Percentiles rank a stretch among this genome's conserved stretches.
phyloP scores from a whole-genome alignment of 2,113 vertebrate genomes.

The Sturnira hondurensis region DNA sequence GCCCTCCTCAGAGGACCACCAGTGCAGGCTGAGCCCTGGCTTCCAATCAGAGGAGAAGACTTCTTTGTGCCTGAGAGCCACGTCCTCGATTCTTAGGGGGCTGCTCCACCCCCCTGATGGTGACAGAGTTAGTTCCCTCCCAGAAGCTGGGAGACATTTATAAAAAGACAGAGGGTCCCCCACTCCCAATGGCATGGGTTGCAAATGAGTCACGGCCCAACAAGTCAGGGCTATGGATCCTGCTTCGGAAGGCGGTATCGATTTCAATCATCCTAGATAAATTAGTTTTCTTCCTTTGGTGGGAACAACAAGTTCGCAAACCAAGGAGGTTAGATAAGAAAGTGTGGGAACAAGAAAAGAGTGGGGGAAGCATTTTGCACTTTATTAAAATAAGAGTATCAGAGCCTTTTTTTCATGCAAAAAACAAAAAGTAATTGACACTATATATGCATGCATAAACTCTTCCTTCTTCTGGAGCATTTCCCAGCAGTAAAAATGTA shows the following conservation, averaged over 20 bases:
- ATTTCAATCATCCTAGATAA: slow-evolving; percentile 23
- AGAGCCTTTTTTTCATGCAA: slow-evolving; percentile 19
- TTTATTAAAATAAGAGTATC: slow-evolving; percentile 60
- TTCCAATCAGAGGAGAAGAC: neutral
- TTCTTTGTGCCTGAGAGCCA: neutral
- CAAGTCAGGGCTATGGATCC: neutral
- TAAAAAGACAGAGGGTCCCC: neutral
- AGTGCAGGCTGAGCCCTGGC: neutral
- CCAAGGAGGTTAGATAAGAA: neutral
- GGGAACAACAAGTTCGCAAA: slow-evolving; percentile 52
- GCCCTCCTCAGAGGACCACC: neutral
- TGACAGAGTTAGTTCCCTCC: neutral
- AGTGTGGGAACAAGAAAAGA: slow-evolving; percentile 62
- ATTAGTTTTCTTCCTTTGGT: slow-evolving; percentile 20
- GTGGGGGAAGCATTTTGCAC: slow-evolving; percentile 60
- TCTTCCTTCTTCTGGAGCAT: neutral
- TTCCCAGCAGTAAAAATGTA: slow-evolving; percentile 29
- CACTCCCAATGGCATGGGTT: neutral
- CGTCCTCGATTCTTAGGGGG: neutral
- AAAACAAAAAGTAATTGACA: slow-evolving; percentile 46
- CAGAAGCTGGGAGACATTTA: neutral
- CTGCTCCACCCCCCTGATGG: neutral
- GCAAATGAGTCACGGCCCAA: neutral
- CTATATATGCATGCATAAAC: slow-evolving; percentile 9
- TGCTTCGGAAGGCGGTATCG: neutral